Conservation (phyloP, 2,888 invertebrate species). For the Empis livida region DNA sequence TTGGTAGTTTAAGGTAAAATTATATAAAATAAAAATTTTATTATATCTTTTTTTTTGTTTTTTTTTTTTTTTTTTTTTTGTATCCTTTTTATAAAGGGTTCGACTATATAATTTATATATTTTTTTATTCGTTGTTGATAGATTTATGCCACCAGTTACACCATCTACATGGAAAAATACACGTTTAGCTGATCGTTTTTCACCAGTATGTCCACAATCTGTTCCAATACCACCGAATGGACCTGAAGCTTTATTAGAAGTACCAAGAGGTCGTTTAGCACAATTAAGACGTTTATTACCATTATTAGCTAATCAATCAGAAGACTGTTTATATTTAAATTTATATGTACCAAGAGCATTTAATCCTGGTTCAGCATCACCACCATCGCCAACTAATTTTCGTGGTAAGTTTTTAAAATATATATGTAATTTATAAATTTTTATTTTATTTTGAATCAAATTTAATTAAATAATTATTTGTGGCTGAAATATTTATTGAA, state of each 20-base stretch:
- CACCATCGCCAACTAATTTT: conserved; percentile 3
- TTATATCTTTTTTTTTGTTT: too few relatives aligned
- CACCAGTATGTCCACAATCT: conserved; percentile 80
- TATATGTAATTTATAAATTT: too few relatives aligned
- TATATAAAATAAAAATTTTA: neutral
- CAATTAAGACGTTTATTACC: conserved; percentile 76
- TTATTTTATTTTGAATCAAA: too few relatives aligned
- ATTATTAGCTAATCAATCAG: conserved; percentile 81
- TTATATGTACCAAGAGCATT: conserved; percentile 69
- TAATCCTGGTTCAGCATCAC: conserved; percentile 32
- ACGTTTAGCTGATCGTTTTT: conserved; percentile 65
- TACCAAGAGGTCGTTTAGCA: conserved; percentile 72
- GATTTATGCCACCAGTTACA: conserved; percentile 90
- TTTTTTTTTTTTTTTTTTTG: too few relatives aligned
- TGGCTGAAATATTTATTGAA: too few relatives aligned
- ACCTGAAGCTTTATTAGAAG: conserved; percentile 45
- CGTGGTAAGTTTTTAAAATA: conserved; percentile 2
- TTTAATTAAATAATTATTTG: too few relatives aligned
- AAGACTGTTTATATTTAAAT: conserved; percentile 96
- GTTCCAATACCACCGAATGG: conserved; percentile 47
- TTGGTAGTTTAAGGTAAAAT: conserved; percentile 71
- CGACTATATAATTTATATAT: too few relatives aligned
- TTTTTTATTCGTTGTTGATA: too few relatives aligned
- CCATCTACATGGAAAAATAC: conserved; percentile 78
- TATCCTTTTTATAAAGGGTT: too few relatives aligned